phyloP scores from a whole-genome alignment of 1,140 invertebrate genomes.

The Scaptodrosophila lebanonensis region DNA sequence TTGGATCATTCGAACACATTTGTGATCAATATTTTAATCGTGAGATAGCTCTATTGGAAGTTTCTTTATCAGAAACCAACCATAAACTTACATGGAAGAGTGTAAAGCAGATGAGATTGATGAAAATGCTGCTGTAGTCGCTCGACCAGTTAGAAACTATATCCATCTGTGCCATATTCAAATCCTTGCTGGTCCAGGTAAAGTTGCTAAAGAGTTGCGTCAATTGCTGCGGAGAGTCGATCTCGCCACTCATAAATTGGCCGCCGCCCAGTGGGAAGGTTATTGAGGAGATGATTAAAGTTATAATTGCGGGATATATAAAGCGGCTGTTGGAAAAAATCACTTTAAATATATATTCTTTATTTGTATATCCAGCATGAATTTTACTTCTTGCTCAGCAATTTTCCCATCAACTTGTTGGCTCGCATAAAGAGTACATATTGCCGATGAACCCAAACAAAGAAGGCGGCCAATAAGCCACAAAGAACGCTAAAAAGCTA shows the following conservation, averaged over 20 bases:
- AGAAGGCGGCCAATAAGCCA: constrained; percentile 93
- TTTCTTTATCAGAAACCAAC: too few relatives aligned
- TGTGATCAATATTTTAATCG: too few relatives aligned
- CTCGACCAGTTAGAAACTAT: constrained; percentile 94
- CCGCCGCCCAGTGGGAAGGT: constrained; percentile 92
- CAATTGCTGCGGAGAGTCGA: constrained; percentile 89
- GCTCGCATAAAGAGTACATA: constrained; percentile 97
- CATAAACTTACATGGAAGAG: constrained; percentile 88
- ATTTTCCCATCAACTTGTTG: constrained; percentile 93
- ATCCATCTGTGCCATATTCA: constrained; percentile 89
- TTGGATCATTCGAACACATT: too few relatives aligned
- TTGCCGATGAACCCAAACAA: constrained; percentile 94
- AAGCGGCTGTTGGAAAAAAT: constrained; percentile 83
- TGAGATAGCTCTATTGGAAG: too few relatives aligned
- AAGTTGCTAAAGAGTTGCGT: constrained; percentile 95
- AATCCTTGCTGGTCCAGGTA: constrained; percentile 90
- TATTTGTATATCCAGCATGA: not conserved
- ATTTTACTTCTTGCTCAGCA: constrained; percentile 97
- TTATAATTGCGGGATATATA: constrained; percentile 92
- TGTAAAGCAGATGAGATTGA: constrained; percentile 90
- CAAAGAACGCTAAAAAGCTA: constrained; percentile 83
- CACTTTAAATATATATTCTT: not conserved
- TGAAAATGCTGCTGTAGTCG: constrained; percentile 88
- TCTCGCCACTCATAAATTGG: constrained; percentile 91
- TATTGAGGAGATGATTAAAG: constrained; percentile 87